A percentile compares a stretch with the other conserved stretches of the same genome.
phyloP scores from a whole-genome alignment of 2,888 invertebrate genomes.

The Oscheius sp. region DNA sequence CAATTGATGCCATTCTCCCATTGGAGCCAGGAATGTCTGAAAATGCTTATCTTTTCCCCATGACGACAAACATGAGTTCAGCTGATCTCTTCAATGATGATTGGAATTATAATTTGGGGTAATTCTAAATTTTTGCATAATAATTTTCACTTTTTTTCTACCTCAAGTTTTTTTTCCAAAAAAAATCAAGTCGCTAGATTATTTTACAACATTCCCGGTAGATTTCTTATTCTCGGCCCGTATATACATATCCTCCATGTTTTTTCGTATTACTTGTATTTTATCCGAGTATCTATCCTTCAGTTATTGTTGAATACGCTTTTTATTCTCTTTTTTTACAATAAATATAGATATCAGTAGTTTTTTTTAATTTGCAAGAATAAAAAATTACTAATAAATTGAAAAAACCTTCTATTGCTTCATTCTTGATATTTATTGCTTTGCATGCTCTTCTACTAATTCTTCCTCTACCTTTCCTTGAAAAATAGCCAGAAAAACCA shows the following conservation, averaged over 20 bases:
- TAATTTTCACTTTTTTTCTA: background rate
- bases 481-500: background rate
- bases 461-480: no score
- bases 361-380: no score
- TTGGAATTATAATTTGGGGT: constrained; percentile 7
- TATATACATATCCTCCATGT: background rate
- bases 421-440: no score
- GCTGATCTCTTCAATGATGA: constrained; percentile 7
- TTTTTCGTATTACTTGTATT: background rate
- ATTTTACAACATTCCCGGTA: background rate
- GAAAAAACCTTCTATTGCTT: no score
- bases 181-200: constrained; percentile 2
- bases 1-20: constrained; percentile 3
- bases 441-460: no score
- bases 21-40: constrained; percentile 14
- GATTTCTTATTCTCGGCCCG: no score
- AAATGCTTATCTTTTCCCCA: constrained; percentile 5
- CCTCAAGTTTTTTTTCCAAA: no score
- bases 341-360: no score
- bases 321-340: no score
- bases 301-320: no score
- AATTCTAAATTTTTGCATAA: background rate
- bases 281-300: no score
- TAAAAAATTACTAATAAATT: no score
- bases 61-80: background rate